These are phyloP conservation scores for Acanthornis magna DNA, from an alignment of 2,797 vertebrate genomes.

Conservation along the genomic window DNA sequence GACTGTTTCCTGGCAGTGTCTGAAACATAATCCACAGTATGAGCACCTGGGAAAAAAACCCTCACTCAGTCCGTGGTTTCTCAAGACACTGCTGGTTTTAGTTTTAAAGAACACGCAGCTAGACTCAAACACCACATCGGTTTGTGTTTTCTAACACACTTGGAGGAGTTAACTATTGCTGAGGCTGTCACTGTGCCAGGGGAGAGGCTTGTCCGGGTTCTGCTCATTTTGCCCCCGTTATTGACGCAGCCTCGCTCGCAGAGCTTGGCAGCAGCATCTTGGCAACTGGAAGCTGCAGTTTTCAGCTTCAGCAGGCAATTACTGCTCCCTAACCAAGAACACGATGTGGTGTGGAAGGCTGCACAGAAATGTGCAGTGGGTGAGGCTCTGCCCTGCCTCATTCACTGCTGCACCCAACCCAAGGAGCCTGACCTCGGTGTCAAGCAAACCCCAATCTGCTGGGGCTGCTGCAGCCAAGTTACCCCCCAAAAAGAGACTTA, in stretches of 20 bases:
- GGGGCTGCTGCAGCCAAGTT: not conserved
- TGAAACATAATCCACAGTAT: not conserved
- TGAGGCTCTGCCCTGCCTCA: not conserved
- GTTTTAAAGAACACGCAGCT: not conserved
- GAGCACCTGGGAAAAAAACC: not conserved
- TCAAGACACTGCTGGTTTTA: not conserved
- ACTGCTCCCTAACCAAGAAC: not conserved
- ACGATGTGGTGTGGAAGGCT: not conserved
- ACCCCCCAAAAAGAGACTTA: not conserved
- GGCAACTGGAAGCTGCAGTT: not conserved
- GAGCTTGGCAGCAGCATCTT: not conserved
- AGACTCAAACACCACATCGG: not conserved
- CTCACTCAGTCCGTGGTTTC: not conserved
- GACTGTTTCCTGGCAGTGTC: slow-evolving; percentile 7
- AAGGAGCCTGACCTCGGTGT: not conserved
- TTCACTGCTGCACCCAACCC: not conserved
- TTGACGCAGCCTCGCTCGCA: not conserved
- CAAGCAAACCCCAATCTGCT: fast-evolving
- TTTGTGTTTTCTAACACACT: not conserved
- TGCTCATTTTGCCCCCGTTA: not conserved
- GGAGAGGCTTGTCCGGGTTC: not conserved
- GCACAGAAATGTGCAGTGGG: fast-evolving
- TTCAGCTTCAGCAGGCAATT: not conserved
- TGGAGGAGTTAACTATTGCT: not conserved
- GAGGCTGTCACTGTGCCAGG: not conserved